A percentile compares a stretch with the other conserved stretches of the same genome.
Conservation (phyloP, 2,113 vertebrate species). For the Nanger granti region DNA sequence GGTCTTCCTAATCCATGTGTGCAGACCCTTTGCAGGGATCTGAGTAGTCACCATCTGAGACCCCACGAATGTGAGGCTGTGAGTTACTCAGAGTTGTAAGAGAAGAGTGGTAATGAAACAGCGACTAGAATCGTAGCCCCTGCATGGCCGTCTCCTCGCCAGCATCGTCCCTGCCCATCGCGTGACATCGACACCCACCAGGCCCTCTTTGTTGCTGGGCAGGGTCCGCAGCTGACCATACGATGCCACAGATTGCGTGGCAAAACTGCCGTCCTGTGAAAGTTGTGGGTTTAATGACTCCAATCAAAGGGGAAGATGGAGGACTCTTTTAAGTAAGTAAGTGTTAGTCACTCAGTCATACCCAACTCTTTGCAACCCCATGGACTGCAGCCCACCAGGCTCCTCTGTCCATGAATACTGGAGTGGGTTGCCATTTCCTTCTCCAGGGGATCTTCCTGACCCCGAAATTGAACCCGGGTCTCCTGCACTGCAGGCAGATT, state of each 20-base stretch:
- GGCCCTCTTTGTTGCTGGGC: not conserved
- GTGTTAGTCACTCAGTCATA: not conserved
- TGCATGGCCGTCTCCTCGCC: fast-evolving
- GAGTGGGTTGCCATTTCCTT: too few species aligned
- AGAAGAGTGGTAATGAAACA: not conserved
- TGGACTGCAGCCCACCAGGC: not conserved
- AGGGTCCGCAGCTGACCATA: too few species aligned
- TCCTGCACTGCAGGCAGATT: not conserved
- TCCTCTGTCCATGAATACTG: not conserved
- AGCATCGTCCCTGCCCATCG: fast-evolving
- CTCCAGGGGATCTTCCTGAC: too few species aligned
- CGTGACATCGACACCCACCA: fast-evolving
- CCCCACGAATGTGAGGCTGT: not conserved
- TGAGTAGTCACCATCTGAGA: not conserved
- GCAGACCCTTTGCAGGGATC: not conserved
- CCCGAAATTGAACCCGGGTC: too few species aligned
- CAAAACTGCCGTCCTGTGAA: not conserved
- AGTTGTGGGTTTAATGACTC: not conserved
- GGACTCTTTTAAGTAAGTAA: not conserved
- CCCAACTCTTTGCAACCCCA: not conserved
- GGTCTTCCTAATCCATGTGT: not conserved
- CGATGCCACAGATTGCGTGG: not conserved
- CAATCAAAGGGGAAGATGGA: not conserved
- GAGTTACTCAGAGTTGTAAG: not conserved
- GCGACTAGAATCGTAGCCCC: not conserved